These are phyloP conservation scores for Abrostola triplasia DNA, from an alignment of 2,888 invertebrate species.

Conservation along the genomic window DNA sequence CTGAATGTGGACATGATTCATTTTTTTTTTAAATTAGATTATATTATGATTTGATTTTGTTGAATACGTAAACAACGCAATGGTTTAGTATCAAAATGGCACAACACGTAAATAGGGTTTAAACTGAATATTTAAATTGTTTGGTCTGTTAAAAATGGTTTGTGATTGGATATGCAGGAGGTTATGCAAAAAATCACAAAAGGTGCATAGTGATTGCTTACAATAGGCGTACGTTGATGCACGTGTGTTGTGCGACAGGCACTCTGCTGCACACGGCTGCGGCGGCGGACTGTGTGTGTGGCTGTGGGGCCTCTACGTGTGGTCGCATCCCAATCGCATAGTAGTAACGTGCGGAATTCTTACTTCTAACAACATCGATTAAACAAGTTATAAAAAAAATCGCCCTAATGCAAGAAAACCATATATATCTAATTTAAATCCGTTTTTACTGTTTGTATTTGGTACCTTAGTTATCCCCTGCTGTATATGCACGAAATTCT, in stretches of 20 bases:
- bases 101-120: not conserved
- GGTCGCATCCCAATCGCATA: conserved; percentile 23
- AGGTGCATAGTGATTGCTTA: conserved; percentile 27
- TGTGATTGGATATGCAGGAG: conserved; percentile 7
- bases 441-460: too few species aligned
- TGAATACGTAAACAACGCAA: conserved; percentile 4
- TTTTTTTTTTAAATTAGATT: too few species aligned
- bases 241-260: conserved; percentile 29
- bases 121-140: conserved; percentile 11
- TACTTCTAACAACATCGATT: not conserved
- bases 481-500: not conserved
- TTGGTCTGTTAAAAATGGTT: conserved; percentile 5
- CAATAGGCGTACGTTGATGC: conserved; percentile 25
- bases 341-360: conserved; percentile 13
- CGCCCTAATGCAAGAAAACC: too few species aligned
- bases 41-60: too few species aligned
- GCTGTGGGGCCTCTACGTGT: conserved; percentile 52
- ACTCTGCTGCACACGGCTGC: conserved; percentile 24
- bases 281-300: conserved; percentile 30
- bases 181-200: conserved; percentile 21
- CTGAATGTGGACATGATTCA: too few species aligned
- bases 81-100: not conserved
- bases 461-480: not conserved
- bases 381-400: too few species aligned
- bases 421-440: too few species aligned